phyloP scores from a whole-genome alignment of 2,888 invertebrate genomes.

The Idaea straminata region DNA sequence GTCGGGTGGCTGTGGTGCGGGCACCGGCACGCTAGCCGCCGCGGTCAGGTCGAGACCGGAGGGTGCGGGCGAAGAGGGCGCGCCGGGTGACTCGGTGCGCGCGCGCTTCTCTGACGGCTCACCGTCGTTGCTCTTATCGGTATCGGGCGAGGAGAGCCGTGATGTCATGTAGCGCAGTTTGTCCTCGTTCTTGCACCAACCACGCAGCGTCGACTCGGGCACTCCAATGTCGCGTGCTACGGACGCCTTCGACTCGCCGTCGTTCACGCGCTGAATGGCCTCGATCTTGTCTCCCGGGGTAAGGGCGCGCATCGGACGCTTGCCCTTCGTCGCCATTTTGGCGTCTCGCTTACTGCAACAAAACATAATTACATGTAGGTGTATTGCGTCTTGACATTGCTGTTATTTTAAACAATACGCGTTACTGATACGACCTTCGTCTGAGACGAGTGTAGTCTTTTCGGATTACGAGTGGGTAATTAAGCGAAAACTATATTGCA shows the following conservation, averaged over 20 bases:
- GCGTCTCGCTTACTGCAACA: constrained; percentile 63
- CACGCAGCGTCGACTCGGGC: constrained; percentile 91
- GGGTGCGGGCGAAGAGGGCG: constrained; percentile 51
- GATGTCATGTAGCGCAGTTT: constrained; percentile 85
- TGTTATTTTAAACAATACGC: neutral
- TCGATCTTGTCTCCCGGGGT: constrained; percentile 89
- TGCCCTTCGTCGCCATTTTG: constrained; percentile 85
- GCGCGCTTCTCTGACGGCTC: constrained; percentile 70
- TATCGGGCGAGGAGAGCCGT: constrained; percentile 85
- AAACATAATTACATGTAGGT: constrained; percentile 16
- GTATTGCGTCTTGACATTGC: neutral
- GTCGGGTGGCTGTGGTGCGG: constrained; percentile 41
- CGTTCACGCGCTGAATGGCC: constrained; percentile 90
- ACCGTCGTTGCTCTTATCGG: constrained; percentile 80
- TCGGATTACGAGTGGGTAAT: neutral
- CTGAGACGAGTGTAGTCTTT: neutral
- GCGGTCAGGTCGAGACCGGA: constrained; percentile 69
- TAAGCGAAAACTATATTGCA: neutral
- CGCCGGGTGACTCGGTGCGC: constrained; percentile 64
- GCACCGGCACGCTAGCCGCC: constrained; percentile 22
- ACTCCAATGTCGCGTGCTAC: constrained; percentile 92
- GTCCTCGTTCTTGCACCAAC: constrained; percentile 93
- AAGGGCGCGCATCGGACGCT: constrained; percentile 88
- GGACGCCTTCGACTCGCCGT: constrained; percentile 92
- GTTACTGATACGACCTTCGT: neutral